phyloP scores from a whole-genome alignment of 2,888 invertebrate species.

The Volucella inanis region DNA sequence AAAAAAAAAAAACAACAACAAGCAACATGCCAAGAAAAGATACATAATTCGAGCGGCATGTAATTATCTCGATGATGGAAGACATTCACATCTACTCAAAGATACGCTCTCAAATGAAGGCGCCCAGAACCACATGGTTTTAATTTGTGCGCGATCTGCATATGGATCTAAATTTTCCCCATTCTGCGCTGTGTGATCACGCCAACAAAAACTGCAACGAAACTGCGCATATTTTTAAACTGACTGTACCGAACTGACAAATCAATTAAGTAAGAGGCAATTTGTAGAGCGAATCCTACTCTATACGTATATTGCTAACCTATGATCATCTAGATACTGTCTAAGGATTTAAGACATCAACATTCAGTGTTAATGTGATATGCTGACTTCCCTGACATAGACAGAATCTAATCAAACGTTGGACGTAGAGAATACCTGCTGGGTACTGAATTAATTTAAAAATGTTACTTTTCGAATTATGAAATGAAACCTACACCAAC shows the following conservation, averaged over 20 bases:
- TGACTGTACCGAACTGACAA: conserved; percentile 65
- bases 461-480: conserved; percentile 11
- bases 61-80: conserved; percentile 73
- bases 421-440: conserved; percentile 56
- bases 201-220: background rate
- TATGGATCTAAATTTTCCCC: conserved; percentile 22
- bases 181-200: conserved; percentile 12
- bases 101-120: conserved; percentile 36
- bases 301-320: conserved; percentile 25
- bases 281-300: conserved; percentile 37
- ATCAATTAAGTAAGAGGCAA: conserved; percentile 65
- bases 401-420: conserved; percentile 70
- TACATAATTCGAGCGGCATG: conserved; percentile 68
- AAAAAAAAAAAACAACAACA: background rate
- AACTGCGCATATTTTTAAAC: conserved; percentile 12
- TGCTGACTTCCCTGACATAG: conserved; percentile 60
- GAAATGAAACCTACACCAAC: conserved; percentile 6
- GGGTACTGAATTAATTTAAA: conserved; percentile 51
- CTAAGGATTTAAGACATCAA: background rate
- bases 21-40: conserved; percentile 23
- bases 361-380: conserved; percentile 65
- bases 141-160: conserved; percentile 65
- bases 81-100: conserved; percentile 34
- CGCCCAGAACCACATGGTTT: conserved; percentile 47
- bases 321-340: conserved; percentile 3